Evolutionary conservation across 2,797 vertebrate genomes (phyloP).

Genomic region (Tadarida brasiliensis): DNA sequence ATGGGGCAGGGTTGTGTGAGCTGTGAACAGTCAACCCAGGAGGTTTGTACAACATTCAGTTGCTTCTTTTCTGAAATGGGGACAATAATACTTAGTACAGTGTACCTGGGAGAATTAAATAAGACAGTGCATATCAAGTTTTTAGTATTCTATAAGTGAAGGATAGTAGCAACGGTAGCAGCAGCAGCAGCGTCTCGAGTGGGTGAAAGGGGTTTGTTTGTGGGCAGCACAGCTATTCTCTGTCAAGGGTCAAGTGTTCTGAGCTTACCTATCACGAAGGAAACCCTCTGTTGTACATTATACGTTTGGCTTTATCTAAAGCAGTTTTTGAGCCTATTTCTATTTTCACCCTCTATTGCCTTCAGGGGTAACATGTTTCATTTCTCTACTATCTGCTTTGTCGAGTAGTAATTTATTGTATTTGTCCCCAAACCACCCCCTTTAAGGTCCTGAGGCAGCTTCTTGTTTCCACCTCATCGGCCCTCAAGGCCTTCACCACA

Average conservation of each 20-base stretch:
- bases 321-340: constrained; percentile 74
- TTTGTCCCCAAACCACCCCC: constrained; percentile 52
- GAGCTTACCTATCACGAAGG: constrained; percentile 50
- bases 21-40: background rate
- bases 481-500: background rate
- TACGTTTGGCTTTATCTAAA: constrained; percentile 69
- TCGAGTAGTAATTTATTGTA: constrained; percentile 68
- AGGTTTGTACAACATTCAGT: background rate
- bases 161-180: background rate
- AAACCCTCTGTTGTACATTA: constrained; percentile 46
- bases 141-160: background rate
- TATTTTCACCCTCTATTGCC: constrained; percentile 63
- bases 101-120: background rate
- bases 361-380: constrained; percentile 68
- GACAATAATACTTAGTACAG: background rate
- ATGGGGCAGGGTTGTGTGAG: accelerated
- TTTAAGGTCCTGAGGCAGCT: constrained; percentile 50
- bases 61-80: background rate
- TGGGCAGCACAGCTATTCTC: background rate
- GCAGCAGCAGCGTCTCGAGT: background rate
- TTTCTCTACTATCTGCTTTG: constrained; percentile 67
- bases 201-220: background rate
- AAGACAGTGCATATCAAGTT: background rate
- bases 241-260: background rate
- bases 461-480: background rate